Evolutionary conservation across 37 sponge, comb jelly and placozoan species (phyloP).

Genomic region (Diacarnus erythraeanus): DNA sequence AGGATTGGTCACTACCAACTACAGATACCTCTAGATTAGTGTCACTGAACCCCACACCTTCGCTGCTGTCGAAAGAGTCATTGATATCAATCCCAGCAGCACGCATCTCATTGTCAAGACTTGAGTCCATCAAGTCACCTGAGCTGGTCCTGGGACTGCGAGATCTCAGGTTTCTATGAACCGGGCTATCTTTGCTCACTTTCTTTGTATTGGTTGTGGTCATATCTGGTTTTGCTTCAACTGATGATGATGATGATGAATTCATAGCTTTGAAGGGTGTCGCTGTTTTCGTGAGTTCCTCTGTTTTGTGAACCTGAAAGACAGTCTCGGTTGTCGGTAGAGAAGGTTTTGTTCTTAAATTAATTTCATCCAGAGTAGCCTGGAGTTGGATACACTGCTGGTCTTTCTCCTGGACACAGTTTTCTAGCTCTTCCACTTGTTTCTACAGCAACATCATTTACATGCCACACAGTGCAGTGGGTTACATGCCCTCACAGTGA

Average conservation of each 20-base stretch:
- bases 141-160: slow-evolving; percentile 1
- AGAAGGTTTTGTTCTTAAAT: neutral
- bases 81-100: slow-evolving; percentile 27
- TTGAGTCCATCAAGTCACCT: slow-evolving; percentile 3
- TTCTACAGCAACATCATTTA: slow-evolving; percentile 6
- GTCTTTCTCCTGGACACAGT: slow-evolving; percentile 10
- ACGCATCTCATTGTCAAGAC: slow-evolving; percentile 45
- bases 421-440: neutral
- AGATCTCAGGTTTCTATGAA: neutral
- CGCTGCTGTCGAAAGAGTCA: slow-evolving; percentile 43
- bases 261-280: too few species aligned
- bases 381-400: slow-evolving; percentile 1
- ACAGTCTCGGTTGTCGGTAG: neutral
- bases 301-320: neutral
- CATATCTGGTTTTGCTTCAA: neutral
- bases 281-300: neutral
- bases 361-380: slow-evolving; percentile 10
- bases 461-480: neutral
- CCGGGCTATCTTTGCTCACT: neutral
- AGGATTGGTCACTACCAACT: neutral
- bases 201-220: neutral
- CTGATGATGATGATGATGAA: neutral
- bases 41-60: slow-evolving; percentile 25
- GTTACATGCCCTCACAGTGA: neutral
- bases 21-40: neutral